These are phyloP conservation scores for Rhodinocichla rosea DNA, from an alignment of 2,113 vertebrate genomes.

Conservation along the genomic window DNA sequence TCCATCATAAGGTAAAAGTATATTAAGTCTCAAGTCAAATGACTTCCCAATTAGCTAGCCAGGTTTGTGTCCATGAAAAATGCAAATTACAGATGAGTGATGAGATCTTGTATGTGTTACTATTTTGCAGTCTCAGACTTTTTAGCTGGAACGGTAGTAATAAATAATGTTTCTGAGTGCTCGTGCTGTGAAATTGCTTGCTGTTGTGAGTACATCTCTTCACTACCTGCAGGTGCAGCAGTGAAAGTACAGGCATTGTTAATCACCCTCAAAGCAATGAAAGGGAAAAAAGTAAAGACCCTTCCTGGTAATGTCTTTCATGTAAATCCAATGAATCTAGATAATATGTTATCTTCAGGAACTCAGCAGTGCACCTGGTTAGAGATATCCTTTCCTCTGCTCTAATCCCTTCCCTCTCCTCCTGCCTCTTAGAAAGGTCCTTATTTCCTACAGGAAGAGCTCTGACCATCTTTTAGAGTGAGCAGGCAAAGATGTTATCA, in stretches of 20 bases:
- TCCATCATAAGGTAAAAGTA: constrained; percentile 19
- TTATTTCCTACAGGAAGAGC: not conserved
- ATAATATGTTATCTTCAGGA: not conserved
- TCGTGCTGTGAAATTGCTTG: constrained; percentile 21
- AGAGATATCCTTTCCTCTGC: not conserved
- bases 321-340: not conserved
- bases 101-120: constrained; percentile 6
- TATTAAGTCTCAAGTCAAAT: constrained; percentile 33
- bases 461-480: not conserved
- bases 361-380: not conserved
- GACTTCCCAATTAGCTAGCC: constrained; percentile 6
- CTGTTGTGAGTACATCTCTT: constrained; percentile 28
- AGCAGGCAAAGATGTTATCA: not conserved
- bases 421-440: not conserved
- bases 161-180: constrained; percentile 1
- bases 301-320: not conserved
- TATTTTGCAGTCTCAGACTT: constrained; percentile 22
- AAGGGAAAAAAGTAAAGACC: not conserved
- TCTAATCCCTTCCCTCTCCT: not conserved
- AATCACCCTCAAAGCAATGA: not conserved
- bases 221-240: not conserved
- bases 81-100: constrained; percentile 27
- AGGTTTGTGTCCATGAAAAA: constrained; percentile 20
- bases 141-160: not conserved
- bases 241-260: not conserved